Evolutionary conservation across 2,113 vertebrate genomes (phyloP), one percentile per base, ranked within the genome.

Genomic region (Anolis carolinensis): DNA sequence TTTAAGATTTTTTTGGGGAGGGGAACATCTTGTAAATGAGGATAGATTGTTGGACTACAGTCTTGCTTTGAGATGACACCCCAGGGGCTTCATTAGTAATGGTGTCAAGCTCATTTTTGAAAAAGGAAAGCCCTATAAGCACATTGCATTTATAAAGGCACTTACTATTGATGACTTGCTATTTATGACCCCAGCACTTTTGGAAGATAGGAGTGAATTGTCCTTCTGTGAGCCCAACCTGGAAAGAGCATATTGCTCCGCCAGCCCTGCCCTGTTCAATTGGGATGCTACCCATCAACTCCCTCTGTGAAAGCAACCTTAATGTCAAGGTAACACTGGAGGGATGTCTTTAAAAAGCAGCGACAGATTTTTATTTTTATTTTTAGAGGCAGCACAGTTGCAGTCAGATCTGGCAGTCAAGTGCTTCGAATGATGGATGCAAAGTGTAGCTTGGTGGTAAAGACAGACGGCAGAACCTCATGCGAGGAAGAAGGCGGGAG

Each of bases 261-360:
- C 0, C 0, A 0, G 52, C 78, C 84, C 25, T 70, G 82, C 75
- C 79, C 75, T 11, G 21, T 83, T 88, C 86, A 72, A 85, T 87
- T 83, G 83, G 72, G 21, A 83, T 11, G 16, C 86, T 23, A 67
- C 55, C 84, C 83, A 82, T 79, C 89, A 68, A 87, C 80, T 77
- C 83, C 48, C 34, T 7, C 25, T 4, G 67, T 86, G 84, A 78
- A 81, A 88, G 82, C 88, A 80, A 70, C 79, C 20, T 63, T 81
- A 87, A 87, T 44, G 88, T 88, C 92, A 93, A 92, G 88, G 77
- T 72, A 78, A 90, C 90, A 91, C 89, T 70, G 83, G 86, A 90
- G 11, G 83, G 90, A 36, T 84, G 87, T 50, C 90, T 89, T 87
- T 74, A 90, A 93, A 70, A 93, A 14, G 8, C 27, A 68, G 7